Base-by-base conservation (phyloP, 2,888 invertebrate species). In the Bibio marci region DNA sequence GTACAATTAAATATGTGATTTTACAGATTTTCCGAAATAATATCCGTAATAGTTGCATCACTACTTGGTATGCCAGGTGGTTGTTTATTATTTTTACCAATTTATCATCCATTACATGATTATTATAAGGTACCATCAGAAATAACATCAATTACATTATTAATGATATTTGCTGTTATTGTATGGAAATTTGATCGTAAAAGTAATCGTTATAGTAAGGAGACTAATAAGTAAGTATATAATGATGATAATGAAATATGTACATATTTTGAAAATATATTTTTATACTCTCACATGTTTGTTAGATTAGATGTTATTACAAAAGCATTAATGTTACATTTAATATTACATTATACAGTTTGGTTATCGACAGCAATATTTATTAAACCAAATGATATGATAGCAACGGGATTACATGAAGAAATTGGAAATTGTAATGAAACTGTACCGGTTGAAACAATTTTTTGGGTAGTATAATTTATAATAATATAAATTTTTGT, bases 41-140 rank as follows among this genome's bases (percentile, higher is more conserved):
- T 67, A 1, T 67, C 69, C 46, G 58, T 72, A 2, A 18, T 75
- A 8, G 47, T 78, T 26, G 67, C 81, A 2, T 69, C 71, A 1
- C 46, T 76, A 4, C 57, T 80, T 38, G 77, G 80, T 17, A 76
- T 80, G 68, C 77, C 80, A 3, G 71, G 77, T 1, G 82, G 83
- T 1, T 70, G 80, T 1, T 52, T 80, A 3, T 60, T 80, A 50
- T 83, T 85, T 54, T 57, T 80, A 12, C 71, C 76, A 0, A 60
- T 82, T 44, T 85, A 85, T 59, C 83, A 85, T 50, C 76, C 80
- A 0, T 64, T 83, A 1, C 83, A 83, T 53, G 83, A 85, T 52
- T 54, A 68, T 12, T 65, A 59, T 46, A 63, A 69, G 14, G 65
- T 85, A 27, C 80, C 80, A 55, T 69, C 78, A 0, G 82, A 82